Evolutionary conservation across 2,797 vertebrate genomes (phyloP), one percentile per base, ranked within the genome.

Genomic region (Sylvia borin): DNA sequence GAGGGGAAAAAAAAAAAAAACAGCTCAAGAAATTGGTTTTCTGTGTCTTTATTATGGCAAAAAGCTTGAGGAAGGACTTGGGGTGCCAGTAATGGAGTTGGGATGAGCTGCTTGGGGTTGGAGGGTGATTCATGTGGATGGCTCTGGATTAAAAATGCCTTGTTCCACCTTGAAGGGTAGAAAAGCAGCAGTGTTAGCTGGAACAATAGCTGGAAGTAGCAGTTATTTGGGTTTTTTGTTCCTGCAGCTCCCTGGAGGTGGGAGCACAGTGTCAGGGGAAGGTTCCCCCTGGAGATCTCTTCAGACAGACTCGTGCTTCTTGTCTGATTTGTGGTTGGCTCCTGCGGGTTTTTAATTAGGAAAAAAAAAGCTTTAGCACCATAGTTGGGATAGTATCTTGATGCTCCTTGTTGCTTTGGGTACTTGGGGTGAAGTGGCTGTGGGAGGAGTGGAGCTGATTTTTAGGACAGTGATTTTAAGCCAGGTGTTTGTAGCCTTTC

Each of bases 1-100:
- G 21, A 3, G 19, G 8, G 19, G 18, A 6, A 2, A 20, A 7
- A 2, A 19, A 8, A 29, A 4, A 27, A 21, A 10, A 8, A 1
- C 19, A 76, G 24, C 20, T 22, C 13, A 22, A 26, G 10, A 55
- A 76, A 58, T 55, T 53, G 31, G 34, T 48, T 45, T 40, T 34
- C 29, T 36, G 8, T 71, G 27, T 87, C 47, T 85, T 40, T 47
- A 32, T 50, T 85, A 32, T 29, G 51, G 32, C 1, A 2, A 51
- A 75, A 85, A 76, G 27, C 31, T 64, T 21, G 36, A 38, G 38
- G 57, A 45, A 67, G 40, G 19, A 8, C 21, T 75, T 22, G 72
- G 22, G 20, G 27, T 31, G 6, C 5, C 7, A 7, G 31, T 31
- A 31, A 27, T 48, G 42, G 62, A 43, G 34, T 11, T 75, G 25